phyloP scores from a whole-genome alignment of 2,888 invertebrate genomes.

The Polia nebulosa region DNA sequence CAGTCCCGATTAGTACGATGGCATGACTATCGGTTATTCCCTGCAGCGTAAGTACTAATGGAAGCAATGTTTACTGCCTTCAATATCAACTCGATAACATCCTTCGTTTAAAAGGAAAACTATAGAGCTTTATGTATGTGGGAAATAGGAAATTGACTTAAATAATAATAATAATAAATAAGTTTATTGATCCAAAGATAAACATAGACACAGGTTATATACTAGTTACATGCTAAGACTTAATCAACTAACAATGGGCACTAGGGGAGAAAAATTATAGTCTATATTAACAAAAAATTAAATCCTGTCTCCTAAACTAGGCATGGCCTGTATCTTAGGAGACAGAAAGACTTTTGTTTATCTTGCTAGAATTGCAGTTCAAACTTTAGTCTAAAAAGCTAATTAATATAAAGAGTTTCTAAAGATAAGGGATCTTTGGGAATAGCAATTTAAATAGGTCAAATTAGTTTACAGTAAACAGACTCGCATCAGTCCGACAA shows the following conservation, averaged over 20 bases:
- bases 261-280: too few species aligned
- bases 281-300: too few species aligned
- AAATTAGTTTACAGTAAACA: constrained; percentile 7
- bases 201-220: too few species aligned
- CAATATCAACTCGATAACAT: constrained; percentile 59
- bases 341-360: too few species aligned
- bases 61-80: constrained; percentile 62
- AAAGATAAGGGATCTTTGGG: constrained; percentile 21
- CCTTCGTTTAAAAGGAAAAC: constrained; percentile 35
- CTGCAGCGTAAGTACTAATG: constrained; percentile 56
- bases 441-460: constrained; percentile 19
- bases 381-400: constrained; percentile 9
- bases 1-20: constrained; percentile 72
- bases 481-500: neutral
- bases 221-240: too few species aligned
- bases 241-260: too few species aligned
- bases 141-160: neutral
- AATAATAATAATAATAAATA: too few species aligned
- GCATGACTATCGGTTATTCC: constrained; percentile 80
- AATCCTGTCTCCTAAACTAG: too few species aligned
- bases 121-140: constrained; percentile 16
- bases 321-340: too few species aligned
- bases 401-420: constrained; percentile 1
- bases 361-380: constrained; percentile 5
- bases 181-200: too few species aligned